phyloP scores from a whole-genome alignment of 2,888 invertebrate genomes.

The Pristionchus arcanus region DNA sequence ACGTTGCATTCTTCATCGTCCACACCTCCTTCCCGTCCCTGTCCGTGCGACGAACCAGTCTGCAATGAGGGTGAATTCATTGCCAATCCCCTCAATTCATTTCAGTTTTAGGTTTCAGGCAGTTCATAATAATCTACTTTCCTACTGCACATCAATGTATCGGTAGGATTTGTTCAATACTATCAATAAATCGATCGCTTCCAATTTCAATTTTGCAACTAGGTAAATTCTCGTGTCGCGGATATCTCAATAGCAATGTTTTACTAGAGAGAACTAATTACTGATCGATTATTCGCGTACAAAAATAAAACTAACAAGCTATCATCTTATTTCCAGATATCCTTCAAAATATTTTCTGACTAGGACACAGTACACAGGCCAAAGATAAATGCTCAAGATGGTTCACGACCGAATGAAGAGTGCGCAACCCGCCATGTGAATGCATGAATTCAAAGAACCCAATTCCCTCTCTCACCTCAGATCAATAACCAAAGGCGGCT shows the following conservation, averaged over 20 bases:
- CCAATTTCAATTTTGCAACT: too few species aligned
- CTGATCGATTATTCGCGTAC: too few species aligned
- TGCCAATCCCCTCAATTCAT: background rate
- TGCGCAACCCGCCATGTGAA: background rate
- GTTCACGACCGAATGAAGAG: background rate
- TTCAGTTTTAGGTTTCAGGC: background rate
- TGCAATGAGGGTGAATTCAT: slow-evolving; percentile 55
- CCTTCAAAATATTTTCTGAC: too few species aligned
- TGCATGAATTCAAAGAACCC: background rate
- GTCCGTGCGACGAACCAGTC: slow-evolving; percentile 70
- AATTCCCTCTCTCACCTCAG: slow-evolving; percentile 65
- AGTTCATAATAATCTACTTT: background rate
- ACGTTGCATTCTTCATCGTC: slow-evolving; percentile 63
- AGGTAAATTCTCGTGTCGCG: background rate
- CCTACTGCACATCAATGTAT: too few species aligned
- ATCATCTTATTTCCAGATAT: too few species aligned
- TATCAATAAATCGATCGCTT: too few species aligned
- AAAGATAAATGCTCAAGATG: too few species aligned
- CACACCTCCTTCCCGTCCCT: slow-evolving; percentile 60
- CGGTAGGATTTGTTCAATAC: too few species aligned
- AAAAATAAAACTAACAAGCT: too few species aligned
- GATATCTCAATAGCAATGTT: background rate
- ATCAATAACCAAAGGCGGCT: slow-evolving; percentile 64
- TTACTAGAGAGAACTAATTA: background rate
- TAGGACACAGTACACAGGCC: too few species aligned